Conservation (phyloP, 2,797 vertebrate species). For the Acomys russatus region DNA sequence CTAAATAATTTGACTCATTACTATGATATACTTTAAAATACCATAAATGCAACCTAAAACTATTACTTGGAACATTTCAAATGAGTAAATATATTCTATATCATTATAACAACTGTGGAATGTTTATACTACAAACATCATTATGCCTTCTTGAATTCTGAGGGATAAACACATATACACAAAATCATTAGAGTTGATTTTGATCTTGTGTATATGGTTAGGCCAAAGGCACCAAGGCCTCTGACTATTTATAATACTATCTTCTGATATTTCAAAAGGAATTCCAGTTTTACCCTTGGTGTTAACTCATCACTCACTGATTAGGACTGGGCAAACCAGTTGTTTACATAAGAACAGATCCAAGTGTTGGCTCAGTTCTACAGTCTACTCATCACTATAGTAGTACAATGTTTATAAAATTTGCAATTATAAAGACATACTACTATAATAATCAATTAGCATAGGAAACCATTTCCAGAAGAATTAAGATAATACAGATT, state of each 20-base stretch:
- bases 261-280: conserved; percentile 62
- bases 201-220: conserved; percentile 31
- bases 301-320: conserved; percentile 37
- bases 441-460: neutral
- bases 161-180: neutral
- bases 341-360: conserved; percentile 57
- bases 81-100: conserved; percentile 48
- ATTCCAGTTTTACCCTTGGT: conserved; percentile 35
- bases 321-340: conserved; percentile 24
- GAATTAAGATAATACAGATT: conserved; percentile 25
- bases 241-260: conserved; percentile 56
- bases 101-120: conserved; percentile 64
- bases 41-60: conserved; percentile 4
- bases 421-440: conserved; percentile 48
- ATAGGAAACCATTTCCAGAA: conserved; percentile 34
- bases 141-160: conserved; percentile 48
- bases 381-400: neutral
- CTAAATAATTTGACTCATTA: conserved; percentile 22
- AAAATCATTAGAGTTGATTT: conserved; percentile 62
- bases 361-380: conserved; percentile 41
- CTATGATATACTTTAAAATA: conserved; percentile 33
- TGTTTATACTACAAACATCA: conserved; percentile 24
- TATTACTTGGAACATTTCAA: conserved; percentile 54
- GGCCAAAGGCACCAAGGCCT: conserved; percentile 19
- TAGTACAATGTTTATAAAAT: conserved; percentile 12